Base-by-base conservation (phyloP, 2,113 vertebrate genomes). In the Herpailurus yagouaroundi region DNA sequence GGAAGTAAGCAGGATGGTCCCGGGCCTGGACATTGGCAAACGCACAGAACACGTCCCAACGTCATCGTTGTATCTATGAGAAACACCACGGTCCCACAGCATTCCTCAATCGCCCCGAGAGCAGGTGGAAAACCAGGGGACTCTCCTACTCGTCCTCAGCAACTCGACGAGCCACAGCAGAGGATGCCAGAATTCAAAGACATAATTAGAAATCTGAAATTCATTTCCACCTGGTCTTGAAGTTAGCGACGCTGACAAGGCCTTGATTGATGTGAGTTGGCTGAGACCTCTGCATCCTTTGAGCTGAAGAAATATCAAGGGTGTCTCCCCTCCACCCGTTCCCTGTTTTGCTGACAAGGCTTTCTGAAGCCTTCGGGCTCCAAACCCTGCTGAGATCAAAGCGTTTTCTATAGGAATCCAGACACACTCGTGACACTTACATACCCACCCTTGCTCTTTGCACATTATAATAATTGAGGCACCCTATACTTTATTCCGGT, bases 361-460 rank as follows among this genome's bases (percentile, higher is more conserved):
- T 52, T 85, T 80, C 77, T 55, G 76, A 82, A 71, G 69, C 12
- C 14, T 89, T 55, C 3, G 4, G 55, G 25, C 64, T 81, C 60
- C 68, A 50, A 93, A 73, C 21, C 64, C 73, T 60, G 57, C 73
- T 93, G 93, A 93, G 33, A 87, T 74, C 73, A 86, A 87, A 86
- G 81, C 16, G 13, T 50, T 80, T 80, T 93, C 57, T 25, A 12
- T 69, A 81, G 45, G 38, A 85, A 50, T n/a, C 45, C 21, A 45
- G 14, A 14, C 19, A 27, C 0, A 50, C 15, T 5, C 21, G 23
- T 33, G 84, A 33, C 60, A 31, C 31, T 7, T 3, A 33, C 8
- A 27, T 12, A 14, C 38, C 63, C 60, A 60, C 38, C 23, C n/a
- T 64, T 12, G 7, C 29, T 69, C n/a, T 60, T 23, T 52, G 23